phyloP scores from a whole-genome alignment of 2,113 vertebrate species.

The Antidorcas marsupialis region DNA sequence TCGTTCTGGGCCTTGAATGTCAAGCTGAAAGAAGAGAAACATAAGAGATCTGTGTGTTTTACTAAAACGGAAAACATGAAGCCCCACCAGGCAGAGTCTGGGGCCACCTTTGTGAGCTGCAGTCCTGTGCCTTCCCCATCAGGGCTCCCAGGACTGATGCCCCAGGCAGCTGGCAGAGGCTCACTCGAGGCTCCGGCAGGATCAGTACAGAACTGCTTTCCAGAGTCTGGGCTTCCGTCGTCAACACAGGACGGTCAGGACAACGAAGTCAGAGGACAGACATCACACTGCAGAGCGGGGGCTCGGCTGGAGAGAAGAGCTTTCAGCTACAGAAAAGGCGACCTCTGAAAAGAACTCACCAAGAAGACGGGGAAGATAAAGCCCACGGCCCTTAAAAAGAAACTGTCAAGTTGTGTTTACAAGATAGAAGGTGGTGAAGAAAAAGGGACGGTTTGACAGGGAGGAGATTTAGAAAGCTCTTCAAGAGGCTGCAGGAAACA shows the following conservation, averaged over 20 bases:
- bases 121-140: background rate
- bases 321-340: background rate
- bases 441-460: background rate
- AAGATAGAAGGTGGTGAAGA: background rate
- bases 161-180: background rate
- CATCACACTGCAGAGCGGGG: background rate
- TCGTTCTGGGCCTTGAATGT: background rate
- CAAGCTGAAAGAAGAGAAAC: background rate
- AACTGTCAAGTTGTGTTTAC: background rate
- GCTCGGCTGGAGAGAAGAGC: background rate
- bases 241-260: background rate
- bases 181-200: background rate
- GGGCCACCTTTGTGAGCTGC: background rate
- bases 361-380: background rate
- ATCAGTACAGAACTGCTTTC: background rate
- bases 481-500: background rate
- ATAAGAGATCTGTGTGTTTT: background rate
- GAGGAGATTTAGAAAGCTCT: background rate
- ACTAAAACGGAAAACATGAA: background rate
- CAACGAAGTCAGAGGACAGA: background rate
- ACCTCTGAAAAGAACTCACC: background rate
- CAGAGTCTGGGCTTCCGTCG: background rate
- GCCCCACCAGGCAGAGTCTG: background rate
- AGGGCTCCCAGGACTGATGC: background rate
- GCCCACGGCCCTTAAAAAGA: background rate